phyloP scores from a whole-genome alignment of 1,140 invertebrate genomes.

The Paraescarpia echinospica region DNA sequence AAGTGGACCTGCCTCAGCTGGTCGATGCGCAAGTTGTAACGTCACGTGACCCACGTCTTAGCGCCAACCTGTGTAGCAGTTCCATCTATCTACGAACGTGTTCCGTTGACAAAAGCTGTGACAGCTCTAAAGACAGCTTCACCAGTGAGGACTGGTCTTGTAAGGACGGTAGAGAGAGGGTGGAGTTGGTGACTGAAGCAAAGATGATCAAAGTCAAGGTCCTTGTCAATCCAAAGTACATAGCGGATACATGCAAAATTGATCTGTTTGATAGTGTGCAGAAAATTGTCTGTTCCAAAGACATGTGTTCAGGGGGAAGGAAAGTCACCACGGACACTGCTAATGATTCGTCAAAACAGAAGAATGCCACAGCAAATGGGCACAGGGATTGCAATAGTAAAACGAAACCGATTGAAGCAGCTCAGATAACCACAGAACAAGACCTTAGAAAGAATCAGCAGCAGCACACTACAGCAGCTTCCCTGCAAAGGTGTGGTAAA shows the following conservation, averaged over 20 bases:
- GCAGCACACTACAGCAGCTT: not conserved
- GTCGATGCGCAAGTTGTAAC: not conserved
- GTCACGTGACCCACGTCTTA: slow-evolving; percentile 9
- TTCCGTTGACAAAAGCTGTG: not conserved
- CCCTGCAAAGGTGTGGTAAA: not conserved
- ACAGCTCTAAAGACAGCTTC: not conserved
- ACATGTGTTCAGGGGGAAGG: not conserved
- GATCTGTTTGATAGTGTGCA: not conserved
- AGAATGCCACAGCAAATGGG: not conserved
- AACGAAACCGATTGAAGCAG: not conserved
- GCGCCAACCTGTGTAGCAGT: not conserved
- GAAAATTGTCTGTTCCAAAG: not conserved
- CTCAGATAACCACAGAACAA: not conserved
- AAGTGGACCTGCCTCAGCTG: not conserved
- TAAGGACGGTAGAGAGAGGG: not conserved
- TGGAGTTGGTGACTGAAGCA: not conserved
- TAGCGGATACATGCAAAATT: not conserved
- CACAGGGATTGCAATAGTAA: not conserved
- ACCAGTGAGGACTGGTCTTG: slow-evolving; percentile 13
- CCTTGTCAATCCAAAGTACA: slow-evolving; percentile 16
- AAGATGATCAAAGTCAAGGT: slow-evolving; percentile 15
- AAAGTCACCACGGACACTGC: not conserved
- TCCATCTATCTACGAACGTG: not conserved
- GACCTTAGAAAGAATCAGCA: not conserved
- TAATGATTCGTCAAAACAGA: not conserved